phyloP scores from a whole-genome alignment of 2,888 invertebrate genomes.

The Selenia dentaria region DNA sequence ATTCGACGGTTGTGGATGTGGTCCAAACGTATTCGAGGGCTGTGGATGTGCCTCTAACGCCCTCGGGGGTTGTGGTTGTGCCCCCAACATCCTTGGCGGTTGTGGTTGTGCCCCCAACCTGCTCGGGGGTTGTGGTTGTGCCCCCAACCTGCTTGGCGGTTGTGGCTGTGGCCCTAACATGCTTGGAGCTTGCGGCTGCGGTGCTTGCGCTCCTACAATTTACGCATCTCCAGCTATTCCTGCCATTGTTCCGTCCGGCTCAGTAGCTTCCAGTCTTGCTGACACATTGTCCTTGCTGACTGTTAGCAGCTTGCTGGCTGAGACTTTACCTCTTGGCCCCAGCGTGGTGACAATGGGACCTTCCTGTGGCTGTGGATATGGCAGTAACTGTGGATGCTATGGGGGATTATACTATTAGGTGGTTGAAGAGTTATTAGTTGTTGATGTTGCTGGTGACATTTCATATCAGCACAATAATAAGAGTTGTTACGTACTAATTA shows the following conservation, averaged over 20 bases:
- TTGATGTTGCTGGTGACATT: no score
- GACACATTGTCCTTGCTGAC: conserved; percentile 69
- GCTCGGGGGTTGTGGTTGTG: background rate
- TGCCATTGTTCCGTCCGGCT: conserved; percentile 40
- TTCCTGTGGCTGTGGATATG: conserved; percentile 24
- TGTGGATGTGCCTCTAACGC: conserved; percentile 2
- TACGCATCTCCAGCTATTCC: conserved; percentile 11
- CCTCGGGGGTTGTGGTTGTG: background rate
- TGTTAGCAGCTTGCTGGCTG: conserved; percentile 62
- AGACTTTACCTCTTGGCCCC: conserved; percentile 54
- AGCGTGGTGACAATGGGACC: conserved; percentile 36
- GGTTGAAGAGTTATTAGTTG: no score
- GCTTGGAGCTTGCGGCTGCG: background rate
- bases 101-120: conserved; percentile 2
- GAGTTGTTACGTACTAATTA: no score
- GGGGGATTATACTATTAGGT: no score
- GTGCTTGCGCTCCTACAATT: background rate
- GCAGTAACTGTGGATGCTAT: background rate
- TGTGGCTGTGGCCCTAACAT: conserved; percentile 6
- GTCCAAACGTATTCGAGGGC: no score
- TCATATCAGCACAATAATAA: no score
- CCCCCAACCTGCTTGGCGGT: background rate
- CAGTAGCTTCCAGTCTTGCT: conserved; percentile 59
- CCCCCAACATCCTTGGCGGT: background rate
- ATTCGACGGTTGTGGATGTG: conserved; percentile 8